phyloP scores from a whole-genome alignment of 1,140 invertebrate genomes.

The Artemia franciscana region DNA sequence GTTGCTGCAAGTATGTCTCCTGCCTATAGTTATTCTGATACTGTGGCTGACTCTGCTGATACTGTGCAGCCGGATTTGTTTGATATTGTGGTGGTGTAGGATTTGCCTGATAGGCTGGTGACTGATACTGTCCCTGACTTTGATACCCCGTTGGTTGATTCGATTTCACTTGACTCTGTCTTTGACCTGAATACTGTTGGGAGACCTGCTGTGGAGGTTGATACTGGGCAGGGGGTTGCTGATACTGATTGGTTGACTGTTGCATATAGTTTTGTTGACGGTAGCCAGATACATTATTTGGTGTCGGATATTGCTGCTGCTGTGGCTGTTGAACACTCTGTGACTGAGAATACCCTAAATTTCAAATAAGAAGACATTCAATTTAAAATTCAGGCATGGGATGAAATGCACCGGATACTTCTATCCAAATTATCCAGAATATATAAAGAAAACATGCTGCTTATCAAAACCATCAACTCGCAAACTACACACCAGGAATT shows the following conservation, averaged over 20 bases:
- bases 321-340: slow-evolving; percentile 15
- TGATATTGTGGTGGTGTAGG: slow-evolving; percentile 9
- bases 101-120: slow-evolving; percentile 1
- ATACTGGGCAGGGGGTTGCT: too few relatives aligned
- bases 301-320: slow-evolving; percentile 9
- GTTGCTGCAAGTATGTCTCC: slow-evolving; percentile 10
- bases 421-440: too few relatives aligned
- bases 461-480: too few relatives aligned
- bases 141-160: slow-evolving; percentile 9
- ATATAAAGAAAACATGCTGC: too few relatives aligned
- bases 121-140: slow-evolving; percentile 9
- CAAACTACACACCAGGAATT: too few relatives aligned
- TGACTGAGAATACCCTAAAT: too few relatives aligned
- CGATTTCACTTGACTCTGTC: slow-evolving; percentile 1
- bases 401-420: too few relatives aligned
- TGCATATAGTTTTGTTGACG: slow-evolving; percentile 6
- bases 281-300: slow-evolving; percentile 8
- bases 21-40: slow-evolving; percentile 10
- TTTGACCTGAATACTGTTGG: background rate
- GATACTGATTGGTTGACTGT: slow-evolving; percentile 5
- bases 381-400: too few relatives aligned
- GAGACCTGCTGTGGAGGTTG: background rate
- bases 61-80: too few relatives aligned
- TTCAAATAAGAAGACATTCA: too few relatives aligned
- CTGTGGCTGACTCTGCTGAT: slow-evolving; percentile 10